Evolutionary conservation across 2,797 vertebrate species (phyloP).

Genomic region (Antrozous pallidus): DNA sequence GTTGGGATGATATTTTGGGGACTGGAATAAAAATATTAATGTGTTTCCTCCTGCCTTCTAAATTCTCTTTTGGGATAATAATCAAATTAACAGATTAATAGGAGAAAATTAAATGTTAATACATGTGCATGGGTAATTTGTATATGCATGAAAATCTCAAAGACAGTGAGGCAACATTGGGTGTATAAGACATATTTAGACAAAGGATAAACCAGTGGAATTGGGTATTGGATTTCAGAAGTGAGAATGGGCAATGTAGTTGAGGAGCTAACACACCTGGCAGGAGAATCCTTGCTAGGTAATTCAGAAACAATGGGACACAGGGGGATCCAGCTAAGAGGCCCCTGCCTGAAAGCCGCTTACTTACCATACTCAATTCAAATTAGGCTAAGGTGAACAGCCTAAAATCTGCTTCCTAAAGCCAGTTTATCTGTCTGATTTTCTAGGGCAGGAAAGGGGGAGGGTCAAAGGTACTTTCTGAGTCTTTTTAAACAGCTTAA

Average conservation of each 20-base stretch:
- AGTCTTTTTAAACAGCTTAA: background rate
- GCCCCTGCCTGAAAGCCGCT: background rate
- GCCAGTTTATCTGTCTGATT: background rate
- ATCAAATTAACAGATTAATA: background rate
- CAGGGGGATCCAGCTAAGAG: background rate
- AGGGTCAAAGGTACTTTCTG: background rate
- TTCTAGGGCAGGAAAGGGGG: background rate
- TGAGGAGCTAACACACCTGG: background rate
- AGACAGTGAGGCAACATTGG: background rate
- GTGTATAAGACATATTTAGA: background rate
- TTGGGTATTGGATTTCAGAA: background rate
- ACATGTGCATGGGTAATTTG: background rate
- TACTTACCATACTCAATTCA: background rate
- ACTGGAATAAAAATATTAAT: background rate
- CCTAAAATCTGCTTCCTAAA: background rate
- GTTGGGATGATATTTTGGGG: conserved; percentile 41
- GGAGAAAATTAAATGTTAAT: background rate
- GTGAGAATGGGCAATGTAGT: background rate
- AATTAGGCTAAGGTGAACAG: background rate
- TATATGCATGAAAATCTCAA: background rate
- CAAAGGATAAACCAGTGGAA: background rate
- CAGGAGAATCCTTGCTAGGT: background rate
- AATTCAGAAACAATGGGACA: background rate
- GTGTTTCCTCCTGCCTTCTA: background rate
- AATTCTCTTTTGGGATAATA: background rate